Base-by-base conservation (phyloP, 35 echinoderm and acorn worm genomes). In the Stichopus chloronotus region DNA sequence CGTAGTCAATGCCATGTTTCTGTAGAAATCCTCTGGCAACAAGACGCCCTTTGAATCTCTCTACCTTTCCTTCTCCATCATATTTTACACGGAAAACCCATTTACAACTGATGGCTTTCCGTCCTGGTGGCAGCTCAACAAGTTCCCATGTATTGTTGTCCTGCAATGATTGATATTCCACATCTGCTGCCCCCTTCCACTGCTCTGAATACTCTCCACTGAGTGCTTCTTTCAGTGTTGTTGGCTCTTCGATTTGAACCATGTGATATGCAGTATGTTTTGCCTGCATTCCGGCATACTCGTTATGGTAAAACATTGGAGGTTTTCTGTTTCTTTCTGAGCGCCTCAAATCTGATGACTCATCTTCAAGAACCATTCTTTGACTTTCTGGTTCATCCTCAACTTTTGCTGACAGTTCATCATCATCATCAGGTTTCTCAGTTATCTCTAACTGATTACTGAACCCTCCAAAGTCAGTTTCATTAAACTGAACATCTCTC, bases 101-200 rank as follows among this genome's bases (percentile, higher is more conserved):
- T 81, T 81, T 81, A 81, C 24, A 81, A 81, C 78, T 81, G 78
- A 81, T 81, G 78, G 78, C 24, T 81, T 81, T 81, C 4, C 78
- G 12, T 30, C 78, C 78, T 81, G 78, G 78, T 25, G 78, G 78
- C 78, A 81, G 78, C 78, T 81, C 78, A 81, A 81, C 78, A 25
- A 81, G 78, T 81, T 81, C 78, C 78, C 78, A 81, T 81, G 78
- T 81, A 81, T 81, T 81, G 43, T 81, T 23, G 11, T 81, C 78
- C 78, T 81, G 78, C 78, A 81, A 52, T 0, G 78, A 81, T 81
- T 81, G 20, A 43, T 25, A 81, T 25, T 81, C 78, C 5, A 22
- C 19, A 81, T 81, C 78, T 81, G 78, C 24, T 81, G 24, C 78
- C 78, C 43, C 78, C 78, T 81, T 81, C 78, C 78, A 43, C 78